These are phyloP conservation scores for Pseudolaguvia tuberculata DNA, from an alignment of 2,113 vertebrate genomes.

Conservation along the genomic window DNA sequence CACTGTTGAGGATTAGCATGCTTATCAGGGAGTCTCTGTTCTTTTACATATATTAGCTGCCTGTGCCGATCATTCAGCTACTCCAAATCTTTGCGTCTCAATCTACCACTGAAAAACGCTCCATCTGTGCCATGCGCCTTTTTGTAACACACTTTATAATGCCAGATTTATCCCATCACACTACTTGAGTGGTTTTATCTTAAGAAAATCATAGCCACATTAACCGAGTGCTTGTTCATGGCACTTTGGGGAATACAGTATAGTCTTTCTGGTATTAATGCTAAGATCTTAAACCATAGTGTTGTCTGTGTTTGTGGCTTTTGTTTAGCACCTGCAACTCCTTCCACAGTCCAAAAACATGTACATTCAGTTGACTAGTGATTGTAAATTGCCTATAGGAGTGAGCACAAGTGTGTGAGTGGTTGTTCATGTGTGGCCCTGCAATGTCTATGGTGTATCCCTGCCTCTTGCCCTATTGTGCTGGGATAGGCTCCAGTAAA, in stretches of 20 bases:
- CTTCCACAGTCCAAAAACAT: too few relatives aligned
- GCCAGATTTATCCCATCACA: slow-evolving; percentile 46
- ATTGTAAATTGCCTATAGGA: too few relatives aligned
- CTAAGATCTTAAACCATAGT: background rate
- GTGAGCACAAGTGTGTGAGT: too few relatives aligned
- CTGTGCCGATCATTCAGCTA: slow-evolving; percentile 46
- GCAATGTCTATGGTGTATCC: too few relatives aligned
- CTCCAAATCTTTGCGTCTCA: slow-evolving; percentile 45
- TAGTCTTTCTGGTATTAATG: background rate
- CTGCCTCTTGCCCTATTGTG: too few relatives aligned
- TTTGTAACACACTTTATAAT: slow-evolving; percentile 47
- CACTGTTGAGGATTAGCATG: slow-evolving; percentile 45
- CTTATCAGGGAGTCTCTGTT: slow-evolving; percentile 53
- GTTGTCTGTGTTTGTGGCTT: background rate
- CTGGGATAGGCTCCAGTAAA: too few relatives aligned
- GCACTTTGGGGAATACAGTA: slow-evolving; percentile 4
- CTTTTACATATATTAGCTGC: slow-evolving; percentile 54
- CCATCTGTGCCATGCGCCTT: slow-evolving; percentile 52
- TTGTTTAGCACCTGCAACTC: too few relatives aligned
- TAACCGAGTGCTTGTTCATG: background rate
- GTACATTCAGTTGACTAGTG: too few relatives aligned
- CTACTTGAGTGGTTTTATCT: slow-evolving; percentile 36
- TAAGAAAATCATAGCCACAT: slow-evolving; percentile 24
- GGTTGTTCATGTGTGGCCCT: too few relatives aligned
- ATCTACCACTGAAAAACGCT: slow-evolving; percentile 47